Evolutionary conservation across 2,797 vertebrate species (phyloP).

Genomic region (Urosaurus nigricauda): DNA sequence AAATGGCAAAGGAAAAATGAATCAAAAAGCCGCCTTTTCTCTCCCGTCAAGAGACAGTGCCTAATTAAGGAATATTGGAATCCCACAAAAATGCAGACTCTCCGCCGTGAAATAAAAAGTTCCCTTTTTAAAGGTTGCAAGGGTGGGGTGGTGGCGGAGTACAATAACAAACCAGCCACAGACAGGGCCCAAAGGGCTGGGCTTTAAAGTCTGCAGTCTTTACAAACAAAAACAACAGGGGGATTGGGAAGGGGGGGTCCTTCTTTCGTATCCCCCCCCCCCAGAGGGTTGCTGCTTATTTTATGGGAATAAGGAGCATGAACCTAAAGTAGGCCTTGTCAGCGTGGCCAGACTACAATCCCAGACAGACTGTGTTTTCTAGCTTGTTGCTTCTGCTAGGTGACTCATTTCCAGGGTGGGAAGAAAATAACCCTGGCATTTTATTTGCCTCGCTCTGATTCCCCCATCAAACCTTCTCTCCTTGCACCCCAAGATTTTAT

Average conservation of each 20-base stretch:
- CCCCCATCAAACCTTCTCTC: not conserved
- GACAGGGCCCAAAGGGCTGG: slow-evolving; percentile 59
- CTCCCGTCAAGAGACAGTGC: slow-evolving; percentile 75
- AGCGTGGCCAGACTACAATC: slow-evolving; percentile 51
- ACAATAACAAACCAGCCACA: slow-evolving; percentile 59
- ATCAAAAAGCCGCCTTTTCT: slow-evolving; percentile 74
- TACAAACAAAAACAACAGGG: slow-evolving; percentile 35
- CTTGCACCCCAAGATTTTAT: too few relatives aligned
- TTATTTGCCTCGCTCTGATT: fast-evolving
- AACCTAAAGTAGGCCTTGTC: slow-evolving; percentile 47
- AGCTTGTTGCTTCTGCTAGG: fast-evolving
- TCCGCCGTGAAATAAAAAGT: slow-evolving; percentile 67
- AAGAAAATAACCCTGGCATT: not conserved
- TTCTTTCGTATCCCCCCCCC: slow-evolving; percentile 40
- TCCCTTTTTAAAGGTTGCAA: slow-evolving; percentile 61
- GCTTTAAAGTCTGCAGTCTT: slow-evolving; percentile 51
- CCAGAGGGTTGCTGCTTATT: slow-evolving; percentile 21
- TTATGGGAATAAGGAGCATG: slow-evolving; percentile 38
- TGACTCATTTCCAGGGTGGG: not conserved
- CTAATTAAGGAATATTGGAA: slow-evolving; percentile 80
- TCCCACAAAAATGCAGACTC: slow-evolving; percentile 77
- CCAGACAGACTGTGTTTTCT: fast-evolving
- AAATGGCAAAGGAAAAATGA: slow-evolving; percentile 74
- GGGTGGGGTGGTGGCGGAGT: slow-evolving; percentile 29
- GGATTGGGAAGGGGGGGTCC: too few relatives aligned